Evolutionary conservation across 1,140 invertebrate species (phyloP), one percentile per base, ranked within the genome.

Genomic region (Ceratina japonica): DNA sequence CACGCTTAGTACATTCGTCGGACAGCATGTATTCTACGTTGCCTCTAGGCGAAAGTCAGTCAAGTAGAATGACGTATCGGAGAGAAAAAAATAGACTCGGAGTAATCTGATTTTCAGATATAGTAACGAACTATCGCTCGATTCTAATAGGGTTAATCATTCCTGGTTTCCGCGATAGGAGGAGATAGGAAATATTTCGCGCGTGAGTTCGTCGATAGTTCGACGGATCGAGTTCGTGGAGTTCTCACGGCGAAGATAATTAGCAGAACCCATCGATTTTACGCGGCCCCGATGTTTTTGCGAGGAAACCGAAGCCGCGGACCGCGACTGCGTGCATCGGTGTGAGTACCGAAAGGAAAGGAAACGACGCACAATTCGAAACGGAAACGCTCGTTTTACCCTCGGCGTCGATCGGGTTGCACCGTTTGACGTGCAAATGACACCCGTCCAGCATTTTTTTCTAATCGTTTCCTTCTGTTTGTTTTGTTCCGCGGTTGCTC

Each of bases 351-450:
- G 59, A 54, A 18, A 37, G 72, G 65, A 84, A 81, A 52, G 27
- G 76, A 75, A 75, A 80, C 44, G 61, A 24, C 51, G 79, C 81
- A 71, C 76, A 66, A 83, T 80, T 84, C 82, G 59, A 84, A 84
- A 58, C 78, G 83, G 83, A 84, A 84, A 80, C 64, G 69, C 52
- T 52, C 37, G 70, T 74, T 79, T 64, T 79, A 79, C 54, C 70
- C 49, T 66, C 18, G 52, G 12, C 16, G 56, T 58, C 76, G 63
- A 51, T 80, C 79, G 76, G 37, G 58, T 72, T 84, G 56, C 68
- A 58, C n/a, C 73, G 58, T 76, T 79, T 80, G 63, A 82, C 82
- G 81, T 63, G 62, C 31, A 73, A 83, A 78, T 56, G 76, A 71
- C 71, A 80, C 73, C 77, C 20, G 61, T 78, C 58, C 66, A 22